Percentiles rank a stretch among this genome's conserved stretches.
phyloP scores from a whole-genome alignment of 2,888 invertebrate species.

The Sceliomorpha sp. region DNA sequence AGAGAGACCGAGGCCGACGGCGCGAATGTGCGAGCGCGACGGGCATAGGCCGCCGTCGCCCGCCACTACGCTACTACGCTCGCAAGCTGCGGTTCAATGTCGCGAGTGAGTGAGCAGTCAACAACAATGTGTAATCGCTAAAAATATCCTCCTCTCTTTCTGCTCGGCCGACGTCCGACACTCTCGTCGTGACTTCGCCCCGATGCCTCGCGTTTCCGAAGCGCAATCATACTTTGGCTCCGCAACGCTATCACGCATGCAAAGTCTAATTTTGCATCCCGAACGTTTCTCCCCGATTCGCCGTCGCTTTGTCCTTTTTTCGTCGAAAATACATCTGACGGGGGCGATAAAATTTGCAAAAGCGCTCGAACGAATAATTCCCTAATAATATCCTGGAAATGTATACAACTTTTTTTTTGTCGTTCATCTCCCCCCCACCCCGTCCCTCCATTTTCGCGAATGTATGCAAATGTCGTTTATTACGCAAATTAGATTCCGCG shows the following conservation, averaged over 20 bases:
- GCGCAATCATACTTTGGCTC: constrained; percentile 53
- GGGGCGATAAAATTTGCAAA: background rate
- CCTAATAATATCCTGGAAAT: background rate
- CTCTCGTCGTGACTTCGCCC: constrained; percentile 51
- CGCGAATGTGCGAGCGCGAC: background rate
- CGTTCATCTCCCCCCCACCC: too few relatives aligned
- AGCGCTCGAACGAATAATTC: background rate
- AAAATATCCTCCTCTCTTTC: constrained; percentile 74
- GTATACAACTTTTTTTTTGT: too few relatives aligned
- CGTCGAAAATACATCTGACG: background rate
- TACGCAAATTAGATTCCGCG: too few relatives aligned
- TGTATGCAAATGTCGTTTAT: too few relatives aligned
- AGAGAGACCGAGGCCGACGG: constrained; percentile 2
- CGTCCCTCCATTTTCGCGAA: too few relatives aligned
- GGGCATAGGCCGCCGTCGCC: constrained; percentile 10
- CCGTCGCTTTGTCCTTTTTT: too few relatives aligned
- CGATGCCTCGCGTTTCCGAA: constrained; percentile 44
- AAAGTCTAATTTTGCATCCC: constrained; percentile 54
- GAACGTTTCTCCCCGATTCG: constrained; percentile 30
- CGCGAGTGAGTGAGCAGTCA: constrained; percentile 68
- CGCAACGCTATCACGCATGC: constrained; percentile 46
- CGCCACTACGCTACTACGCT: constrained; percentile 16
- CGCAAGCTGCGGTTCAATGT: constrained; percentile 65
- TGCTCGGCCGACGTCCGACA: constrained; percentile 58
- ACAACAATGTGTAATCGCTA: constrained; percentile 79